A percentile compares a stretch with the other conserved stretches of the same genome.
These are phyloP conservation scores for Drosophila lini DNA, from an alignment of 1,140 invertebrate species.

Conservation along the genomic window DNA sequence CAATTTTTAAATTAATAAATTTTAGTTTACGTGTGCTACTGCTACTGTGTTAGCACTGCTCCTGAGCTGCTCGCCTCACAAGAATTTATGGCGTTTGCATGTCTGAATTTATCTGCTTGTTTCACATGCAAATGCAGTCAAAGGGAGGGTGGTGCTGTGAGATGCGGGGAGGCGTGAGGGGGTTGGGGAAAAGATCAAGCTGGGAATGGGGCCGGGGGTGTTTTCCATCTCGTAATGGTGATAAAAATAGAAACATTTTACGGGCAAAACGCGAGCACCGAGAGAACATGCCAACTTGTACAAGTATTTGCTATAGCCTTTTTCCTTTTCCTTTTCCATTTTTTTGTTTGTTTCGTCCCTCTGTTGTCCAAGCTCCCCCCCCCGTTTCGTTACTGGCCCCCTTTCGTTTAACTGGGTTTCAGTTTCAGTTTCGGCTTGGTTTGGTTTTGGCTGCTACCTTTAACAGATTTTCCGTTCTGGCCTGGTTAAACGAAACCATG, in stretches of 20 bases:
- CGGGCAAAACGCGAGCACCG: conserved; percentile 46
- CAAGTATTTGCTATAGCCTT: conserved; percentile 39
- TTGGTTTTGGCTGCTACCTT: conserved; percentile 55
- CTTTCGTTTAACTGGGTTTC: conserved; percentile 32
- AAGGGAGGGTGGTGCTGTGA: background rate
- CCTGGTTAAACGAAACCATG: conserved; percentile 69
- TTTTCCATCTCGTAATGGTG: conserved; percentile 75
- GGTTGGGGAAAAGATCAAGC: conserved; percentile 20
- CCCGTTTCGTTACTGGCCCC: conserved; percentile 9
- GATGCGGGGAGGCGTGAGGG: background rate
- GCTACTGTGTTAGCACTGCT: conserved; percentile 36
- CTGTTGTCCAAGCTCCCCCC: background rate
- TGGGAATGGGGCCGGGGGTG: conserved; percentile 2
- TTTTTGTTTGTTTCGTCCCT: background rate
- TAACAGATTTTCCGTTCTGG: conserved; percentile 70
- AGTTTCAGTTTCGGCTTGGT: conserved; percentile 38
- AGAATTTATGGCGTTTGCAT: conserved; percentile 80
- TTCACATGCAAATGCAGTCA: conserved; percentile 79
- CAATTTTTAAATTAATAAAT: background rate
- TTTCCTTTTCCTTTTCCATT: background rate
- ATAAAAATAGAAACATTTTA: conserved; percentile 80
- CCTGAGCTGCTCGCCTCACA: conserved; percentile 30
- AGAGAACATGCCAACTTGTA: conserved; percentile 57
- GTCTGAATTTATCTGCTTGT: conserved; percentile 83
- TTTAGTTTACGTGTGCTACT: conserved; percentile 21